Evolutionary conservation across 2,797 vertebrate species (phyloP).

Genomic region (Pseudochirops cupreus): DNA sequence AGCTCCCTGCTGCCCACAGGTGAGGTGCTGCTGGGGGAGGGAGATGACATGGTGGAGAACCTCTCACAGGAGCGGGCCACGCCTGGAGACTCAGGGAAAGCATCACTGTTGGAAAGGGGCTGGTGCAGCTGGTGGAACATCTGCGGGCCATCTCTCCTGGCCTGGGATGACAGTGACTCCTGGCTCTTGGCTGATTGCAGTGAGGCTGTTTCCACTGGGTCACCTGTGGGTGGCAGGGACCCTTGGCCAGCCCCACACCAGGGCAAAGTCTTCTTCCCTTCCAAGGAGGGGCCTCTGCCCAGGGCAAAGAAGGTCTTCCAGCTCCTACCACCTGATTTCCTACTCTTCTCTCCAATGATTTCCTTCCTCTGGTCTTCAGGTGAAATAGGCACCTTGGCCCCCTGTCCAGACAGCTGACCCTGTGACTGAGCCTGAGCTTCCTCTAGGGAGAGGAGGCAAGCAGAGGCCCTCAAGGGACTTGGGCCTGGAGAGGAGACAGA

Average conservation of each 20-base stretch:
- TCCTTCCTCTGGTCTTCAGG: constrained; percentile 85
- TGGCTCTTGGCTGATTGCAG: constrained; percentile 90
- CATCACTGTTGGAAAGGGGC: constrained; percentile 89
- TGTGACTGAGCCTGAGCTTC: constrained; percentile 90
- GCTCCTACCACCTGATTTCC: constrained; percentile 86
- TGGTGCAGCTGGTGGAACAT: constrained; percentile 85
- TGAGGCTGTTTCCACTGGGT: constrained; percentile 86
- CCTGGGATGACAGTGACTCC: constrained; percentile 89
- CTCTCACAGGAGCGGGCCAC: constrained; percentile 87
- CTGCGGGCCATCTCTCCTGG: constrained; percentile 86
- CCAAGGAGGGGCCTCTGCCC: no score
- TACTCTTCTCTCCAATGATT: constrained; percentile 81
- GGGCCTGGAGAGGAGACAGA: constrained; percentile 87
- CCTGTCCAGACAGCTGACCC: constrained; percentile 75
- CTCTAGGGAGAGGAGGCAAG: constrained; percentile 88
- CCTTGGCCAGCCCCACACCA: constrained; percentile 18
- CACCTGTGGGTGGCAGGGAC: no score
- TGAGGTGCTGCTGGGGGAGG: constrained; percentile 19
- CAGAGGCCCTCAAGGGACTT: constrained; percentile 88
- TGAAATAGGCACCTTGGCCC: constrained; percentile 77
- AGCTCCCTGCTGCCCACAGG: constrained; percentile 75
- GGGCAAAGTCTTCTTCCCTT: no score
- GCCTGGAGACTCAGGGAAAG: constrained; percentile 84
- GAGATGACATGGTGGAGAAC: constrained; percentile 84
- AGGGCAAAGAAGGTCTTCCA: no score